A percentile compares a stretch with the other conserved stretches of the same genome.
Evolutionary conservation across 1,140 invertebrate genomes (phyloP).

Genomic region (Euglossa dilemma): DNA sequence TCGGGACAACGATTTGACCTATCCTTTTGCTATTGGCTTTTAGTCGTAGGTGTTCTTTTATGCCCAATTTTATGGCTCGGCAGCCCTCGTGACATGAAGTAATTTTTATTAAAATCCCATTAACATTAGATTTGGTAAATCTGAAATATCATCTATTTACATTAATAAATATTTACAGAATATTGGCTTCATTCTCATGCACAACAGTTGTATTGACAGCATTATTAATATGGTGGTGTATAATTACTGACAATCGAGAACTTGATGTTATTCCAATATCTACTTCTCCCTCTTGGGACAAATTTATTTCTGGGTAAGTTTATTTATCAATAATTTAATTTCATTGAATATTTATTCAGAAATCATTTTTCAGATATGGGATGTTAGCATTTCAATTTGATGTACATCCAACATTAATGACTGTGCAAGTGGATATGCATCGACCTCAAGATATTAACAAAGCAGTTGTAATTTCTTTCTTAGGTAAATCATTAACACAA

Average conservation of each 20-base stretch:
- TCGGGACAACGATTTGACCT: constrained; percentile 84
- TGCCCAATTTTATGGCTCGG: constrained; percentile 92
- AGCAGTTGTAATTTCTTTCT: constrained; percentile 86
- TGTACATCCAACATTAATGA: constrained; percentile 90
- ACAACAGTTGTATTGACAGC: constrained; percentile 69
- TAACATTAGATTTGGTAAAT: neutral
- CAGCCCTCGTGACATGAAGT: constrained; percentile 93
- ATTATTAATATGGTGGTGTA: constrained; percentile 78
- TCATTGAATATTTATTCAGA: neutral
- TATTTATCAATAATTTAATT: neutral
- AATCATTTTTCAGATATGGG: constrained; percentile 70
- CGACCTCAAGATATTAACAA: constrained; percentile 85
- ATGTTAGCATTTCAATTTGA: constrained; percentile 86
- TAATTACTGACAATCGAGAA: constrained; percentile 72
- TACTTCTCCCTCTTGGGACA: constrained; percentile 76
- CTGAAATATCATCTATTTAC: neutral
- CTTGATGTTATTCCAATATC: constrained; percentile 67
- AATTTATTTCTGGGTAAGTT: constrained; percentile 77
- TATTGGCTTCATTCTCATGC: constrained; percentile 72
- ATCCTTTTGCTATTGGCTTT: constrained; percentile 90
- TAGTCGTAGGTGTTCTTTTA: constrained; percentile 86
- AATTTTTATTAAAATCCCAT: constrained; percentile 58
- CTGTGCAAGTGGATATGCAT: constrained; percentile 91
- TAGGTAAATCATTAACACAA: constrained; percentile 76
- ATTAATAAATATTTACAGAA: constrained; percentile 63